phyloP scores from a whole-genome alignment of 2,888 invertebrate species.

The Spodoptera exigua region DNA sequence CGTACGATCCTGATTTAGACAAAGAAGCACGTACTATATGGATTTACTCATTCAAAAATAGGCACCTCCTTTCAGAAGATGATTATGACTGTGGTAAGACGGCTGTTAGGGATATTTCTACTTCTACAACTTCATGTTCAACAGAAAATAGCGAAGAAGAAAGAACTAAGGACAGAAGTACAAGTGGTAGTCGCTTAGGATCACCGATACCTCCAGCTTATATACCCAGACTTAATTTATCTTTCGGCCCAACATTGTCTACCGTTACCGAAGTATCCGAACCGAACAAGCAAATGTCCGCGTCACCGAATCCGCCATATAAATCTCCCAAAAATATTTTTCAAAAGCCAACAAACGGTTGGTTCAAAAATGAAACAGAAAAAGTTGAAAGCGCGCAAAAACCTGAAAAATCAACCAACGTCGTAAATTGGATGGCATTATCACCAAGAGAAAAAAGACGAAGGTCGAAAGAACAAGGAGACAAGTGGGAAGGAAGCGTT shows the following conservation, averaged over 20 bases:
- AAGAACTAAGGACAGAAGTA: slow-evolving; percentile 38
- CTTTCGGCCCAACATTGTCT: slow-evolving; percentile 72
- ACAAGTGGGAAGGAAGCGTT: slow-evolving; percentile 43
- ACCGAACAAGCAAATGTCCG: slow-evolving; percentile 57
- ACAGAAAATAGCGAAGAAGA: slow-evolving; percentile 61
- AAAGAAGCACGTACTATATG: slow-evolving; percentile 72
- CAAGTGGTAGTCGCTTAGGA: slow-evolving; percentile 60
- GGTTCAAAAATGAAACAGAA: slow-evolving; percentile 61
- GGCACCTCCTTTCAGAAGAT: slow-evolving; percentile 67
- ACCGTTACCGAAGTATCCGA: slow-evolving; percentile 81
- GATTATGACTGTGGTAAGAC: slow-evolving; percentile 66
- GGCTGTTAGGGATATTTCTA: slow-evolving; percentile 61
- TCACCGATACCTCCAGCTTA: slow-evolving; percentile 72
- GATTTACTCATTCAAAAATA: slow-evolving; percentile 81
- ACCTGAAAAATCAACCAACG: slow-evolving; percentile 57
- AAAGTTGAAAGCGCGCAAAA: slow-evolving; percentile 33
- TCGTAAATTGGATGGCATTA: slow-evolving; percentile 72
- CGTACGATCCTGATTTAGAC: slow-evolving; percentile 60
- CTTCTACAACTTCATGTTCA: slow-evolving; percentile 61
- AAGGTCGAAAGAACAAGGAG: slow-evolving; percentile 50
- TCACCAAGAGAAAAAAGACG: slow-evolving; percentile 74
- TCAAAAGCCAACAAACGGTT: slow-evolving; percentile 65
- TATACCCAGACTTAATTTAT: slow-evolving; percentile 75
- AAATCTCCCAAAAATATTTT: slow-evolving; percentile 45
- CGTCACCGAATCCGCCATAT: slow-evolving; percentile 51